These are phyloP conservation scores for Caenorhabditis briggsae DNA, from an alignment of 1,140 invertebrate genomes.

Conservation along the genomic window DNA sequence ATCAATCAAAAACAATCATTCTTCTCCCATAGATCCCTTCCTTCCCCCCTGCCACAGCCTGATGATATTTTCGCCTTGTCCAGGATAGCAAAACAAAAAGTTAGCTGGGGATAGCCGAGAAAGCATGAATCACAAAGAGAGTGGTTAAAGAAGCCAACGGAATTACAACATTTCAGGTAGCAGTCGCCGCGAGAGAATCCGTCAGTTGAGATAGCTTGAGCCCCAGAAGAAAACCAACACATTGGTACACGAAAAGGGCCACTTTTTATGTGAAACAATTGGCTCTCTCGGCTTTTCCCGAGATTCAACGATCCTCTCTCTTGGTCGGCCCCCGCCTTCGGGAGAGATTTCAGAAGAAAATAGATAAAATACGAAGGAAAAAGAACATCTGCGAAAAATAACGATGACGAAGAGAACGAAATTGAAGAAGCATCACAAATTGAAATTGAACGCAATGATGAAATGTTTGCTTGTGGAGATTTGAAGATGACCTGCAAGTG, in stretches of 20 bases:
- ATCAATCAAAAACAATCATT: constrained; percentile 46
- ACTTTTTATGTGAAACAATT: constrained; percentile 55
- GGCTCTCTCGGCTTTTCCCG: constrained; percentile 1
- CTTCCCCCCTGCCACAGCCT: not conserved
- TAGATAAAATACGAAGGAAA: not conserved
- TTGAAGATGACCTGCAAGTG: too few species aligned
- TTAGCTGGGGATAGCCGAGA: not conserved
- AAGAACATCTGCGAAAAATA: constrained; percentile 20
- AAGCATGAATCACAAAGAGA: not conserved
- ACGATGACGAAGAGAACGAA: not conserved
- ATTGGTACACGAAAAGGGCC: not conserved
- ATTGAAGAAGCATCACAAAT: not conserved
- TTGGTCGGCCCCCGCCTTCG: constrained; percentile 20
- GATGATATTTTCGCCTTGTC: constrained; percentile 28
- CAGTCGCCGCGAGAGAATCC: not conserved
- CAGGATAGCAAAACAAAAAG: constrained; percentile 37
- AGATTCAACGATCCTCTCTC: not conserved
- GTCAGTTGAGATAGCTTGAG: not conserved
- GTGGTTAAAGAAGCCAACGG: not conserved
- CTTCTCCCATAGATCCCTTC: not conserved
- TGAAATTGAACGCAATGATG: constrained; percentile 18
- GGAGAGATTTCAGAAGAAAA: not conserved
- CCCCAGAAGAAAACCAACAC: not conserved
- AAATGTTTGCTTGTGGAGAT: not conserved
- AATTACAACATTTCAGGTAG: constrained; percentile 54